Evolutionary conservation across 2,888 invertebrate genomes (phyloP).

Genomic region (Philereme transversata): DNA sequence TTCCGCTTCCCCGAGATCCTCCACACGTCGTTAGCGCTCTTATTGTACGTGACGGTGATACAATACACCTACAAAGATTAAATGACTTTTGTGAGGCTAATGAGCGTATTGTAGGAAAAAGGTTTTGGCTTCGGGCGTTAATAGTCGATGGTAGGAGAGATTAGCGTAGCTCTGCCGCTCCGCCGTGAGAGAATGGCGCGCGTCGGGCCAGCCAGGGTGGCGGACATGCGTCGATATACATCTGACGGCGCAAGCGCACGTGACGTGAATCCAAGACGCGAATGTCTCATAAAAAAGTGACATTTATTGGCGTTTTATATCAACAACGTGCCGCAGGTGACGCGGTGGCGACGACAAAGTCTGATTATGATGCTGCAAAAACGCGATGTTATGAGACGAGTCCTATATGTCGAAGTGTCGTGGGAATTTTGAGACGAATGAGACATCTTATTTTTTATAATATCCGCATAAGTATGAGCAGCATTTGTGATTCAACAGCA

Average conservation of each 20-base stretch:
- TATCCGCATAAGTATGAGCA: slow-evolving; percentile 31
- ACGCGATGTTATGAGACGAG: slow-evolving; percentile 54
- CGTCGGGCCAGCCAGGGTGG: slow-evolving; percentile 65
- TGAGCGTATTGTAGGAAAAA: slow-evolving; percentile 75
- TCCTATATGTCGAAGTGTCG: slow-evolving; percentile 68
- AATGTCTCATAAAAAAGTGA: slow-evolving; percentile 81
- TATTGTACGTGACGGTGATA: slow-evolving; percentile 73
- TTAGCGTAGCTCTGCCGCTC: slow-evolving; percentile 54
- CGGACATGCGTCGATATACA: slow-evolving; percentile 70
- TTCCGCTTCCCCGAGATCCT: slow-evolving; percentile 80
- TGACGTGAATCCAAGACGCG: slow-evolving; percentile 72
- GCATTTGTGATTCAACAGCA: slow-evolving; percentile 25
- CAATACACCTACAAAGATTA: slow-evolving; percentile 69
- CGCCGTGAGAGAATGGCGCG: slow-evolving; percentile 70
- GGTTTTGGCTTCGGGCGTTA: slow-evolving; percentile 61
- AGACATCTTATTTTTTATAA: slow-evolving; percentile 58
- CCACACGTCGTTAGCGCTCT: slow-evolving; percentile 80
- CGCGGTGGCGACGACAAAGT: slow-evolving; percentile 65
- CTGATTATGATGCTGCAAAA: slow-evolving; percentile 76
- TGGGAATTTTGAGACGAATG: slow-evolving; percentile 60
- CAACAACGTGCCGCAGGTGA: slow-evolving; percentile 77
- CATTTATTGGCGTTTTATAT: slow-evolving; percentile 83
- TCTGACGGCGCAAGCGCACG: slow-evolving; percentile 74
- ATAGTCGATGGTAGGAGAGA: slow-evolving; percentile 65
- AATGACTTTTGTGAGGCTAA: slow-evolving; percentile 77